Conservation (phyloP, 2,797 vertebrate species). For the Setipinna tenuifilis region DNA sequence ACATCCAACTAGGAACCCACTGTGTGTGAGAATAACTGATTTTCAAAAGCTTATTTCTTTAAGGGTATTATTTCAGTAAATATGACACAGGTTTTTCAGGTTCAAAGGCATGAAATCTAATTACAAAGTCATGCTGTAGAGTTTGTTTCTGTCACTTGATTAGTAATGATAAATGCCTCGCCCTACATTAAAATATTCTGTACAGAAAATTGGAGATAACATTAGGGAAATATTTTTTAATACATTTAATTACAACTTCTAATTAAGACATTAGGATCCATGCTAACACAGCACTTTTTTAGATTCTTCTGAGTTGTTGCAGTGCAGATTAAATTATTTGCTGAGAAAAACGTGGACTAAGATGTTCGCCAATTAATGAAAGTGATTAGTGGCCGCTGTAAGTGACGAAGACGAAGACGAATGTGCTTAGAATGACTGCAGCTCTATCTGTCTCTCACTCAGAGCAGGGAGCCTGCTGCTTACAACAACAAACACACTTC, state of each 20-base stretch:
- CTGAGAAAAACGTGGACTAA: slow-evolving; percentile 27
- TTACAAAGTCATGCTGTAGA: background rate
- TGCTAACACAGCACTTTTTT: slow-evolving; percentile 39
- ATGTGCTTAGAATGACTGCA: background rate
- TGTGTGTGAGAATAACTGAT: background rate
- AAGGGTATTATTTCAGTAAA: background rate
- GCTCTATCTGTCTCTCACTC: background rate
- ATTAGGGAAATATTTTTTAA: slow-evolving; percentile 41
- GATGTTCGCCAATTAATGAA: slow-evolving; percentile 30
- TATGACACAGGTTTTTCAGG: background rate
- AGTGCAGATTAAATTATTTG: slow-evolving; percentile 31
- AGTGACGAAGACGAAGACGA: slow-evolving; percentile 21
- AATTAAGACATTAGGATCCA: slow-evolving; percentile 41
- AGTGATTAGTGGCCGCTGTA: slow-evolving; percentile 34
- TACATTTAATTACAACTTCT: slow-evolving; percentile 43
- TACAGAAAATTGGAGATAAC: slow-evolving; percentile 35
- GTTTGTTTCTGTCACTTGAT: background rate
- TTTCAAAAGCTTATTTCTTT: background rate
- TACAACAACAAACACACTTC: background rate
- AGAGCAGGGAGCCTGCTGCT: background rate
- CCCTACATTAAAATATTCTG: slow-evolving; percentile 32
- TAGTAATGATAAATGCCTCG: background rate
- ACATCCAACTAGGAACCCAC: background rate
- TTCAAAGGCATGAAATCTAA: background rate
- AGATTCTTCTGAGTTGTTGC: slow-evolving; percentile 27